Percentiles rank a stretch among this genome's conserved stretches.
Evolutionary conservation across 2,888 invertebrate genomes (phyloP).

Genomic region (Ditula angustiorana): DNA sequence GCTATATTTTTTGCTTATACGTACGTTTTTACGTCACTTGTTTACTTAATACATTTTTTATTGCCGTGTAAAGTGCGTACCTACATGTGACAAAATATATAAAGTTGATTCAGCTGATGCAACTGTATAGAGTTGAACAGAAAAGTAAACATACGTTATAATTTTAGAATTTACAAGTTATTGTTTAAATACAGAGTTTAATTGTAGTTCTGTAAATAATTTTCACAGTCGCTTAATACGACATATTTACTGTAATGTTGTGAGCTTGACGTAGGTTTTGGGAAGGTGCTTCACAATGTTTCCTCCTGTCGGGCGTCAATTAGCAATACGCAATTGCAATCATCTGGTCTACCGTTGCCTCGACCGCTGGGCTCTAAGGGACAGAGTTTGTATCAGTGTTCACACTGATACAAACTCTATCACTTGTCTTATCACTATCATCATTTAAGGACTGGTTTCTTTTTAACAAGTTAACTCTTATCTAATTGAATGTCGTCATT

Average conservation of each 20-base stretch:
- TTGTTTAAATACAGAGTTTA: slow-evolving; percentile 25
- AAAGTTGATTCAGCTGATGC: slow-evolving; percentile 44
- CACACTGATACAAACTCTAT: too few relatives aligned
- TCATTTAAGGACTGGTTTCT: too few relatives aligned
- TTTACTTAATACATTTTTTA: slow-evolving; percentile 40
- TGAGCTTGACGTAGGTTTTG: not conserved
- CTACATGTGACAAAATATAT: slow-evolving; percentile 31
- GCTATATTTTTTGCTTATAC: slow-evolving; percentile 29
- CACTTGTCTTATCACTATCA: too few relatives aligned
- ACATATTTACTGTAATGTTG: not conserved
- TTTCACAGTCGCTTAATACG: not conserved
- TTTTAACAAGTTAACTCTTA: too few relatives aligned
- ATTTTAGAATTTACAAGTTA: slow-evolving; percentile 28
- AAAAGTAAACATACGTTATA: slow-evolving; percentile 28
- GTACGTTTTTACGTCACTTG: slow-evolving; percentile 35
- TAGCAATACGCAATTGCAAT: not conserved
- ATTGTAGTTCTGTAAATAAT: slow-evolving; percentile 16
- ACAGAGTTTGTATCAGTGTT: too few relatives aligned
- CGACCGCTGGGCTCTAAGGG: too few relatives aligned
- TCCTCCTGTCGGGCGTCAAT: not conserved
- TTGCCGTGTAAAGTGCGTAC: slow-evolving; percentile 39
- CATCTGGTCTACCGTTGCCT: too few relatives aligned
- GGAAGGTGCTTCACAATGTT: too few relatives aligned
- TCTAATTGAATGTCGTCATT: too few relatives aligned
- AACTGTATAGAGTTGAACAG: slow-evolving; percentile 10